Evolutionary conservation across 1,140 invertebrate species (phyloP), one percentile per base, ranked within the genome.

Genomic region (Conus ventricosus): DNA sequence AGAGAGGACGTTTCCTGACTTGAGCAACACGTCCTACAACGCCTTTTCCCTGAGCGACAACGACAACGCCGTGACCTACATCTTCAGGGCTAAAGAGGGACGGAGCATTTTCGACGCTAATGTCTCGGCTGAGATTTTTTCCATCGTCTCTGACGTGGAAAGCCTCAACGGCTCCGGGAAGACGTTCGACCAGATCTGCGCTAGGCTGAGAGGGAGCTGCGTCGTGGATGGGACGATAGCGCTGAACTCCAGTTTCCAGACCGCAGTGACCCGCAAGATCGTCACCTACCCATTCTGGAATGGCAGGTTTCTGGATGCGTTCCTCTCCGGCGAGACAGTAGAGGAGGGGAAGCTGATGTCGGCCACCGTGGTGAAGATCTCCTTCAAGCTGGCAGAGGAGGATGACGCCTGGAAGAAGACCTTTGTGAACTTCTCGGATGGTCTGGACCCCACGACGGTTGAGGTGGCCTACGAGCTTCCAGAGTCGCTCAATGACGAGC

Each of bases 401-500:
- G 57, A 63, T 13, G 23, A 54, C 5, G 84, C 17, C 27, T 85
- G 84, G 84, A 51, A 75, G 67, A 53, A 75, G 4, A 53, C 20
- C 55, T 85, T 85, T 76, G 13, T 85, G 27, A 0, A 60, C 20
- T 71, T 23, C 20, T 55, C 63, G 15, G 27, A 75, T 0, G 23
- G 17, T 27, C 23, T 85, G 10, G 23, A 71, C 39, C 17, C 84
- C 4, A 75, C 51, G 20, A 71, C n/a, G 11, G 27, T 60, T 15
- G 84, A 85, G 10, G 71, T 85, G 63, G 27, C 51, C 6, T 85
- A 85, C 67, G 25, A 53, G 17, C 75, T 67, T 11, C 27, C 84
- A 51, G 60, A 90, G 5, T 91, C 90, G 15, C 53, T 93, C 5
- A 86, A 88, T 17, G 82, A 89, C 4, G 92, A 93, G 86, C 55